Conservation (phyloP, 2,797 vertebrate genomes). For the Phrynocephalus forsythii region DNA sequence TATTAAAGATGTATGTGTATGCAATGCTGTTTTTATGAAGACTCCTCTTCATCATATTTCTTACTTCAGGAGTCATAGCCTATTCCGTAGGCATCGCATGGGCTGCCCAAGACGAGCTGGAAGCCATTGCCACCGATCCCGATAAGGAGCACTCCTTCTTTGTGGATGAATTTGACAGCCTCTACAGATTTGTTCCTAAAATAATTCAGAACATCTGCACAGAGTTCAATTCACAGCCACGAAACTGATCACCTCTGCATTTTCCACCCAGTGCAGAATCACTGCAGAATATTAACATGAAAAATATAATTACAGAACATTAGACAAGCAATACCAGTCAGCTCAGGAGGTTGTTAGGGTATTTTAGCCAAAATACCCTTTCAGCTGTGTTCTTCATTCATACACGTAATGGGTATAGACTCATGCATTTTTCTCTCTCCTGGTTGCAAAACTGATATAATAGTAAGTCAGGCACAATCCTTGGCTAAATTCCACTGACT, state of each 20-base stretch:
- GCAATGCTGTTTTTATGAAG: background rate
- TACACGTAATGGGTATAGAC: slow-evolving; percentile 32
- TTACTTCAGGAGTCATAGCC: slow-evolving; percentile 89
- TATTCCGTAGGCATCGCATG: slow-evolving; percentile 95
- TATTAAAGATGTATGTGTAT: slow-evolving; percentile 12
- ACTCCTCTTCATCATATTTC: slow-evolving; percentile 10
- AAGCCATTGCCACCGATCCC: slow-evolving; percentile 93
- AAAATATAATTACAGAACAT: background rate
- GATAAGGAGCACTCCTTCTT: slow-evolving; percentile 96
- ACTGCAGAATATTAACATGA: background rate
- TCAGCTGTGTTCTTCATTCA: slow-evolving; percentile 50
- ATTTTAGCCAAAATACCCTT: slow-evolving; percentile 42
- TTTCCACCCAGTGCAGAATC: background rate
- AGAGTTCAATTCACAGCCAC: slow-evolving; percentile 97
- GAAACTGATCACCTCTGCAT: slow-evolving; percentile 83
- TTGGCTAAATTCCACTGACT: background rate
- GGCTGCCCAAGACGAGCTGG: slow-evolving; percentile 96
- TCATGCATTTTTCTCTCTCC: background rate
- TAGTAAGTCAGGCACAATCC: background rate
- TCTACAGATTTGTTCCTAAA: slow-evolving; percentile 89
- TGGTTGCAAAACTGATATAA: slow-evolving; percentile 54
- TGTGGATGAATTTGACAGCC: slow-evolving; percentile 96
- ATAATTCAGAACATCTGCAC: slow-evolving; percentile 96
- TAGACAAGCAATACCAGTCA: slow-evolving; percentile 17
- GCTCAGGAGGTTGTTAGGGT: slow-evolving; percentile 7